A percentile compares a stretch with the other conserved stretches of the same genome.
Conservation (phyloP, 2,797 vertebrate genomes). For the Karalla daura region DNA sequence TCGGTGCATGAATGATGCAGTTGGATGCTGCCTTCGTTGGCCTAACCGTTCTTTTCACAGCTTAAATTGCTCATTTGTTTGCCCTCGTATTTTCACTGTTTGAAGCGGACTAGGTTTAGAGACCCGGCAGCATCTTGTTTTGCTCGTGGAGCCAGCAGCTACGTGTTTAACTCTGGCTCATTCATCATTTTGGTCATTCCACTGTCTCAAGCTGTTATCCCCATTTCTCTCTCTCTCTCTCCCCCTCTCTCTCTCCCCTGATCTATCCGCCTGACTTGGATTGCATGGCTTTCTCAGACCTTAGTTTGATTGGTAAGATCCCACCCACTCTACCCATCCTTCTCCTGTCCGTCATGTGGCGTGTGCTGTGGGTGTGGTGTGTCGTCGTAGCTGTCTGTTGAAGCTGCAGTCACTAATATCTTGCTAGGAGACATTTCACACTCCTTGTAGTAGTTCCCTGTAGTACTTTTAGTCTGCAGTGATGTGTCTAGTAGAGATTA, state of each 20-base stretch:
- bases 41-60: constrained; percentile 64
- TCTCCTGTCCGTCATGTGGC: constrained; percentile 65
- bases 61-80: constrained; percentile 22
- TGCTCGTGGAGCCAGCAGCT: constrained; percentile 63
- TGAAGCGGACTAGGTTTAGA: constrained; percentile 33
- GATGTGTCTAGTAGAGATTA: not conserved
- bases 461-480: constrained; percentile 30
- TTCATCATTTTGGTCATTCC: constrained; percentile 73
- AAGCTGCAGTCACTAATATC: constrained; percentile 32
- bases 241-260: constrained; percentile 58
- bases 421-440: constrained; percentile 47
- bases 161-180: constrained; percentile 60
- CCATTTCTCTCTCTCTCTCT: constrained; percentile 68
- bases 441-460: constrained; percentile 28
- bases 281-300: constrained; percentile 88
- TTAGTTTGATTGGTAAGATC: constrained; percentile 87
- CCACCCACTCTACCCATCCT: constrained; percentile 73
- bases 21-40: constrained; percentile 42
- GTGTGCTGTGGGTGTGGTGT: constrained; percentile 52
- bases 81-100: constrained; percentile 36
- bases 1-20: constrained; percentile 57
- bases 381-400: constrained; percentile 44
- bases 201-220: constrained; percentile 76
- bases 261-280: constrained; percentile 80
- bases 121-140: constrained; percentile 47